Base-by-base conservation (phyloP, 1,140 invertebrate genomes). In the Periplaneta americana region DNA sequence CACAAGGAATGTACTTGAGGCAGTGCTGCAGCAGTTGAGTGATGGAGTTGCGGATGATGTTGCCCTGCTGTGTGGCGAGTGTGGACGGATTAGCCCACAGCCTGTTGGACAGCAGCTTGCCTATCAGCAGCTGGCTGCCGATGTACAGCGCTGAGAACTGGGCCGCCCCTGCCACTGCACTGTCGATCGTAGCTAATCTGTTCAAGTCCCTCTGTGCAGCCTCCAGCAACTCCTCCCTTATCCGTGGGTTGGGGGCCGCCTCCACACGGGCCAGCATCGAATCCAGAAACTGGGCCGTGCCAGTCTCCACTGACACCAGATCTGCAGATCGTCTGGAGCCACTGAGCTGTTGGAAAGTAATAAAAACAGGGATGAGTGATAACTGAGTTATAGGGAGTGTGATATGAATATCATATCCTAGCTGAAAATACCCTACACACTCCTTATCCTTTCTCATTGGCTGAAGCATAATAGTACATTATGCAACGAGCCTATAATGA, bases 131-230 rank as follows among this genome's bases (percentile, higher is more conserved):
- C 84, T 93, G 93, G 75, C 89, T 89, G 74, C 87, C 85, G 80
- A 98, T 94, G 84, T 96, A 98, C 33, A 97, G 88, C 36, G 95
- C 93, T 39, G 95, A 93, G 88, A 98, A 98, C 86, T 95, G 93
- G 0, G 96, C 96, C 1, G 96, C 93, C 3, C 96, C 95, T 78
- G 95, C 93, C 85, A 97, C 93, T 28, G 90, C 89, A 31, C 92
- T 91, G 88, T 98, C 97, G 88, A 98, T 95, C 88, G 96, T 93
- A n/a, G 95, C 92, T n/a, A 97, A 86, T 82, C 93, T 90, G 84
- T 91, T 90, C 11, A 96, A 89, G 86, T 96, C 94, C 32, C 93
- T 90, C 82, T 94, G 93, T 0, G 94, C 94, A 0, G 93, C 92
- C 84, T 93, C 92, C 10, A 96, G 87, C 80, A 96, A 88, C 33